These are phyloP conservation scores for Spondyliosoma cantharus DNA, from an alignment of 2,797 vertebrate species.

Conservation along the genomic window DNA sequence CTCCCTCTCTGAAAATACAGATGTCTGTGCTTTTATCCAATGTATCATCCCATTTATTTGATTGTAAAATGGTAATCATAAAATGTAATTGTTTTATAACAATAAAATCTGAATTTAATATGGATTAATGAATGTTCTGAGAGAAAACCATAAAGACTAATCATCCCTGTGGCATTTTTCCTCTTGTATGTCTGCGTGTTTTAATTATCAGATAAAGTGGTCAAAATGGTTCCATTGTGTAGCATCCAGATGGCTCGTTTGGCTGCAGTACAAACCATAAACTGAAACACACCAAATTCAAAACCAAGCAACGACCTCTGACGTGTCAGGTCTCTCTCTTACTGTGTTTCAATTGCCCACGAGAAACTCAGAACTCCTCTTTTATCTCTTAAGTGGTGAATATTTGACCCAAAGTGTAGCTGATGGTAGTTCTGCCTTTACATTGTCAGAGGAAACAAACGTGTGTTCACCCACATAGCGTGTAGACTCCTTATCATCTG, in stretches of 20 bases:
- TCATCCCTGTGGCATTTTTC: slow-evolving; percentile 11
- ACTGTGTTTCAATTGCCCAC: background rate
- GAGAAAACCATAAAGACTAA: slow-evolving; percentile 23
- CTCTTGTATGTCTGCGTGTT: slow-evolving; percentile 19
- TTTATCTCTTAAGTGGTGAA: background rate
- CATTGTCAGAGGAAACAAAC: background rate
- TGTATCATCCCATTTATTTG: background rate
- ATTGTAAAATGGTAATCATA: slow-evolving; percentile 26
- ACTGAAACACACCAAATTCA: slow-evolving; percentile 16
- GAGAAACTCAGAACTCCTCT: background rate
- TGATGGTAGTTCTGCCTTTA: background rate
- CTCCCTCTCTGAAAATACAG: background rate
- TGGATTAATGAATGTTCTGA: slow-evolving; percentile 19
- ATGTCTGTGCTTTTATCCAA: background rate
- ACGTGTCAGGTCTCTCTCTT: background rate
- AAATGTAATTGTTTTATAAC: slow-evolving; percentile 1
- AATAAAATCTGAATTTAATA: too few relatives aligned
- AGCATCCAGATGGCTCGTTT: slow-evolving; percentile 35
- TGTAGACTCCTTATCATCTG: slow-evolving; percentile 91
- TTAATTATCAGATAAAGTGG: slow-evolving; percentile 25
- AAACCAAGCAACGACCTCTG: slow-evolving; percentile 2
- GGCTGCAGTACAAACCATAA: slow-evolving; percentile 11
- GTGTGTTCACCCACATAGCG: slow-evolving; percentile 70
- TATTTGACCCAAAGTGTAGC: background rate
- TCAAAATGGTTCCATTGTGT: slow-evolving; percentile 17